Percentiles rank a stretch among this genome's conserved stretches.
These are phyloP conservation scores for Macropodus opercularis DNA, from an alignment of 2,797 vertebrate species.

Conservation along the genomic window DNA sequence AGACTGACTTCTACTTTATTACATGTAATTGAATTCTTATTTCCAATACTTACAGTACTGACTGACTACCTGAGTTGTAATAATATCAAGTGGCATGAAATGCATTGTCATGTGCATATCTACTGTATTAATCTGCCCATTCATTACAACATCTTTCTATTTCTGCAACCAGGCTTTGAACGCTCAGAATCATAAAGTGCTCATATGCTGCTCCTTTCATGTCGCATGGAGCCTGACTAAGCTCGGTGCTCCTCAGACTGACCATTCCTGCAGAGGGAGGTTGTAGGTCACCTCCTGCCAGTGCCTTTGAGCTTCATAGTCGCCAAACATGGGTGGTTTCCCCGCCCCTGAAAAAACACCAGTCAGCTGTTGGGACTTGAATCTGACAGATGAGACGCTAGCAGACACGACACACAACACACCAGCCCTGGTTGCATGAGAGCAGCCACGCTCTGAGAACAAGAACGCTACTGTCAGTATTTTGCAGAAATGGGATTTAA, in stretches of 20 bases:
- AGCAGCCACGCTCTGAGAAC: not conserved
- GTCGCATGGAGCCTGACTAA: too few species aligned
- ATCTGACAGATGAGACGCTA: constrained; percentile 12
- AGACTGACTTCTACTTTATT: too few species aligned
- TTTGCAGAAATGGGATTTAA: not conserved
- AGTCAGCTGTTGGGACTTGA: constrained; percentile 30
- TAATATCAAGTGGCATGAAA: too few species aligned
- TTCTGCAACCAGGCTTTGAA: not conserved
- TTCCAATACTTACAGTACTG: too few species aligned
- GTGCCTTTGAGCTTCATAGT: constrained; percentile 98
- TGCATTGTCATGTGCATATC: too few species aligned
- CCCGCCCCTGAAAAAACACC: constrained; percentile 84
- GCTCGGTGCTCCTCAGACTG: too few species aligned
- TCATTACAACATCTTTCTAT: not conserved
- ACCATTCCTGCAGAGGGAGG: constrained; percentile 92
- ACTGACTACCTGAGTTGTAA: too few species aligned
- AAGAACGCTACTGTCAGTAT: not conserved
- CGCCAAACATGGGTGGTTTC: constrained; percentile 95
- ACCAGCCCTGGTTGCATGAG: not conserved
- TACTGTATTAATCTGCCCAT: too few species aligned
- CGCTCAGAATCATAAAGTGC: too few species aligned
- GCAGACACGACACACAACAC: not conserved
- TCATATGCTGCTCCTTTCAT: not conserved
- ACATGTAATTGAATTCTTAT: too few species aligned
- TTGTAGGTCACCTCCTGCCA: constrained; percentile 98